Conservation (phyloP, 2,888 invertebrate species). For the Petrolisthes manimaculis region DNA sequence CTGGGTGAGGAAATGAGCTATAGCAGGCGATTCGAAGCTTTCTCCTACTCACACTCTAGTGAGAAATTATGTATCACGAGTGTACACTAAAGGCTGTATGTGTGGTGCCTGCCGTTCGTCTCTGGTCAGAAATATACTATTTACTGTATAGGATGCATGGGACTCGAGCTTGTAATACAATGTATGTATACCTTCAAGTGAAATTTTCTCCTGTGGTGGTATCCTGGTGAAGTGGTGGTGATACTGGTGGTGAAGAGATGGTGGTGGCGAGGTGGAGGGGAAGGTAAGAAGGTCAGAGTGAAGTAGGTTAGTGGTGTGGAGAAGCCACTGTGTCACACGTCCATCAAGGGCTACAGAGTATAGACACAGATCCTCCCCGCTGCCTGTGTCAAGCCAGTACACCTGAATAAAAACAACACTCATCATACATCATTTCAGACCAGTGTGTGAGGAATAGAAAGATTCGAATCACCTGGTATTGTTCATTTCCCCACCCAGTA, state of each 20-base stretch:
- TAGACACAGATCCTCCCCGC: constrained; percentile 92
- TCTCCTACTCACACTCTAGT: too few species aligned
- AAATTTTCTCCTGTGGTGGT: background rate
- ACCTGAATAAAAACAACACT: constrained; percentile 74
- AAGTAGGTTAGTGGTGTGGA: constrained; percentile 35
- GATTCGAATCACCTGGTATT: too few species aligned
- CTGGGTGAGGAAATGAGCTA: too few species aligned
- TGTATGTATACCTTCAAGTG: background rate
- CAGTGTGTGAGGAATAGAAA: too few species aligned
- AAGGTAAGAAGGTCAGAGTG: constrained; percentile 51
- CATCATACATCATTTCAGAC: background rate
- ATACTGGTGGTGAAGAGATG: background rate
- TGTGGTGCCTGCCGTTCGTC: too few species aligned
- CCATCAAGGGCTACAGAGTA: constrained; percentile 93
- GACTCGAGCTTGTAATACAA: background rate
- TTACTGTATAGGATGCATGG: background rate
- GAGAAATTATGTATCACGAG: too few species aligned
- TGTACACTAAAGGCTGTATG: too few species aligned
- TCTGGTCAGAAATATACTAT: too few species aligned
- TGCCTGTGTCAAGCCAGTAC: constrained; percentile 89
- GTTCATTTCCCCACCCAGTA: too few species aligned
- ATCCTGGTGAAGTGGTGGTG: background rate
- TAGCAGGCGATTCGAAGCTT: too few species aligned
- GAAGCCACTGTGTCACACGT: constrained; percentile 80
- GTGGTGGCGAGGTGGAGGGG: constrained; percentile 14